Percentiles rank a stretch among this genome's conserved stretches.
phyloP scores from a whole-genome alignment of 2,888 invertebrate genomes.

The Choristoneura rosaceana region DNA sequence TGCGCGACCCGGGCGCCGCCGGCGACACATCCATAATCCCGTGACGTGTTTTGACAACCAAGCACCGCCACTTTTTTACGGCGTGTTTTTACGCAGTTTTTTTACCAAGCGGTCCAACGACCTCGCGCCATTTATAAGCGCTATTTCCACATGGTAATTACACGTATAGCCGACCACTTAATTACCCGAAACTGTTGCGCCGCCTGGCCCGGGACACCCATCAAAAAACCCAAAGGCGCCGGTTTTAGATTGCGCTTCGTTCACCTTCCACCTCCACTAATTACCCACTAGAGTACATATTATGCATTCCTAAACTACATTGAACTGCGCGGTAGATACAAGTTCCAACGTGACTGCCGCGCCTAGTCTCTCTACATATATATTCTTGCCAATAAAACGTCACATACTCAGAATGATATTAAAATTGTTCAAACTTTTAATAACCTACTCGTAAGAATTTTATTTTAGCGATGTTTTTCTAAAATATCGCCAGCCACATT shows the following conservation, averaged over 20 bases:
- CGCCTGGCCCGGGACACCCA: constrained; percentile 61
- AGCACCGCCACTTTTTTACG: constrained; percentile 63
- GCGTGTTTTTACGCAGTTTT: constrained; percentile 64
- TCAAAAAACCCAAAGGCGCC: constrained; percentile 70
- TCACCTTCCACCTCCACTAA: constrained; percentile 60
- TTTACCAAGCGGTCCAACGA: constrained; percentile 65
- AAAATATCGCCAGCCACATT: constrained; percentile 38
- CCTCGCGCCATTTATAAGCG: constrained; percentile 63
- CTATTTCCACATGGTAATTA: constrained; percentile 79
- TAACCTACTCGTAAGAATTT: constrained; percentile 18
- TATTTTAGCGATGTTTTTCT: constrained; percentile 14
- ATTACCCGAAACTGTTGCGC: constrained; percentile 76
- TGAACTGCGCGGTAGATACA: constrained; percentile 4
- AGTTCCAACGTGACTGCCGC: constrained; percentile 42
- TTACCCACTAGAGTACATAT: constrained; percentile 26
- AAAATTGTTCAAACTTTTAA: constrained; percentile 9
- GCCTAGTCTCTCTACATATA: constrained; percentile 69
- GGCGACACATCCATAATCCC: constrained; percentile 80
- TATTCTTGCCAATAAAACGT: constrained; percentile 74
- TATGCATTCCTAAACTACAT: constrained; percentile 25
- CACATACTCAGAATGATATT: constrained; percentile 51
- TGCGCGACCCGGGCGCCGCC: constrained; percentile 54
- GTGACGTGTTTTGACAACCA: constrained; percentile 81
- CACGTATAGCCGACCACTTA: constrained; percentile 75
- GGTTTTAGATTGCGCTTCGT: constrained; percentile 69